phyloP scores from a whole-genome alignment of 2,797 vertebrate genomes.

The Sebastes aleutianus region DNA sequence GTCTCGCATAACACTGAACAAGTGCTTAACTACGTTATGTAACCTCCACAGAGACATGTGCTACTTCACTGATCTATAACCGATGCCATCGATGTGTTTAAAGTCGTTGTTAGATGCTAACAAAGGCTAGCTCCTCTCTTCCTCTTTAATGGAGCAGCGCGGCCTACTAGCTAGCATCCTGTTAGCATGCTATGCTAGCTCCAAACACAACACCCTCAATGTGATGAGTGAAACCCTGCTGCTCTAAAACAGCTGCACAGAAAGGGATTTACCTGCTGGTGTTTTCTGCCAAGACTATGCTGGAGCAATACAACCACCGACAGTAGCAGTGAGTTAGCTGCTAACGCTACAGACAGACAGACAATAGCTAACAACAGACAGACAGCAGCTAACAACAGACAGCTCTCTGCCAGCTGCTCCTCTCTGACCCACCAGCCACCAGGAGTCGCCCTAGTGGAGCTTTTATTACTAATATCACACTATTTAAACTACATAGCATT shows the following conservation, averaged over 20 bases:
- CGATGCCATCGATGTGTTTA: neutral
- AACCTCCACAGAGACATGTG: fast-evolving
- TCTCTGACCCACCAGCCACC: slow-evolving; percentile 21
- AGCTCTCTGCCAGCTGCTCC: neutral
- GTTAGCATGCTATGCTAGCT: slow-evolving; percentile 23
- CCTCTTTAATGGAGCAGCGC: slow-evolving; percentile 19
- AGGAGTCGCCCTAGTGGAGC: slow-evolving; percentile 32
- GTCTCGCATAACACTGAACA: neutral
- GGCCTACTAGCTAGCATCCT: slow-evolving; percentile 45
- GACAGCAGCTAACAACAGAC: slow-evolving; percentile 34
- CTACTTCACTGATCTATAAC: fast-evolving
- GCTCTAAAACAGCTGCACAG: fast-evolving
- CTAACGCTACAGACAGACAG: slow-evolving; percentile 56
- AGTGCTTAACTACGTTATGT: fast-evolving
- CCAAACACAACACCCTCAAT: neutral
- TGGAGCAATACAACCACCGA: neutral
- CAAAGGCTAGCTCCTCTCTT: slow-evolving; percentile 47
- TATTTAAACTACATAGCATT: neutral
- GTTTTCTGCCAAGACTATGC: slow-evolving; percentile 43
- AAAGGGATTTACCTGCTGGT: slow-evolving; percentile 74
- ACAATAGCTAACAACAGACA: slow-evolving; percentile 32
- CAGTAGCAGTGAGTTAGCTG: neutral
- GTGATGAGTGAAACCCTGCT: fast-evolving
- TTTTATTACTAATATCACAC: too few relatives aligned
- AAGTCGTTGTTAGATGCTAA: slow-evolving; percentile 28